Evolutionary conservation across 2,113 vertebrate species (phyloP).

Genomic region (Embiotoca jacksoni): DNA sequence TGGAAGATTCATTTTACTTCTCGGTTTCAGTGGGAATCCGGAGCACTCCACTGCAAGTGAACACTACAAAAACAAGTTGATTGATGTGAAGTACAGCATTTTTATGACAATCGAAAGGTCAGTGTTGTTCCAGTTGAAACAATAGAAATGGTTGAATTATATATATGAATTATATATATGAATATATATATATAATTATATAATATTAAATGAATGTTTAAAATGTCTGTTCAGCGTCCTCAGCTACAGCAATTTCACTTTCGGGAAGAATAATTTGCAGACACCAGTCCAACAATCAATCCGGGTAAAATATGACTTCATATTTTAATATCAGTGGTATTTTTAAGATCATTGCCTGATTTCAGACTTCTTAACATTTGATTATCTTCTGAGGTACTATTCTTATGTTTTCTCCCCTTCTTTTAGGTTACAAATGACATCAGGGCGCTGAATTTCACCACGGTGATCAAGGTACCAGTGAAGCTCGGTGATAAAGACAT

Average conservation of each 20-base stretch:
- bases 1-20: neutral
- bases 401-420: neutral
- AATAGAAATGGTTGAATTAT: neutral
- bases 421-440: conserved; percentile 82
- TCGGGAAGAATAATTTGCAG: conserved; percentile 64
- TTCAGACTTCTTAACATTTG: neutral
- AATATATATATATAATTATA: neutral
- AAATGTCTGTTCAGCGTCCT: conserved; percentile 75
- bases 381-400: neutral
- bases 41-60: conserved; percentile 30
- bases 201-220: neutral
- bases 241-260: conserved; percentile 85
- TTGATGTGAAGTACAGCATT: conserved; percentile 82
- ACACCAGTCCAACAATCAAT: conserved; percentile 78
- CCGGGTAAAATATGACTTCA: conserved; percentile 65
- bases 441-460: conserved; percentile 72
- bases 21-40: conserved; percentile 76
- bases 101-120: conserved; percentile 79
- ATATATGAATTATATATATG: neutral
- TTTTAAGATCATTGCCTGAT: neutral
- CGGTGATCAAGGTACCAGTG: conserved; percentile 82
- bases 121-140: conserved; percentile 19
- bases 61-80: conserved; percentile 41
- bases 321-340: neutral
- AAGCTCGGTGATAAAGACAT: conserved; percentile 75